phyloP scores from a whole-genome alignment of 2,113 vertebrate genomes.

The Datnioides undecimradiatus region DNA sequence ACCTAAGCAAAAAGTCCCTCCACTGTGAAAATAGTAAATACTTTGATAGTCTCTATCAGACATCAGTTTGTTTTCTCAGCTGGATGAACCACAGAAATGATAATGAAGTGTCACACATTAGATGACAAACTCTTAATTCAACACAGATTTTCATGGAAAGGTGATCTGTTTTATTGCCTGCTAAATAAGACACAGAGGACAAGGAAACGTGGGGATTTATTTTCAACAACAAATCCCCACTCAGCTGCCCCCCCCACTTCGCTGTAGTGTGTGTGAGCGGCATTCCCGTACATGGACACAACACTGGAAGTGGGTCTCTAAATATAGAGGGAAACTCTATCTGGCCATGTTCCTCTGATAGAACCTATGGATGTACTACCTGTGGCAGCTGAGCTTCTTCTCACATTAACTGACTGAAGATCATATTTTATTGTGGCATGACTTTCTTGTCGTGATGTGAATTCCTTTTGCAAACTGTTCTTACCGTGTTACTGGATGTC shows the following conservation, averaged over 20 bases:
- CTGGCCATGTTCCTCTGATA: constrained; percentile 46
- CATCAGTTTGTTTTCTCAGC: neutral
- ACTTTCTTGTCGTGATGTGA: constrained; percentile 10
- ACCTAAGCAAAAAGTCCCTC: neutral
- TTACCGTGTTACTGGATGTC: constrained; percentile 78
- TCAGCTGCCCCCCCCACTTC: constrained; percentile 41
- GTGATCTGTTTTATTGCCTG: constrained; percentile 57
- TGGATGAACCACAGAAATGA: neutral
- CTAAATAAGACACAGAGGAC: constrained; percentile 54
- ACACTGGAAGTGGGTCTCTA: constrained; percentile 63
- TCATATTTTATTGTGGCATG: constrained; percentile 40
- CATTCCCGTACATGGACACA: constrained; percentile 77
- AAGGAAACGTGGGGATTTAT: constrained; percentile 46
- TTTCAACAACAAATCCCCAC: constrained; percentile 67
- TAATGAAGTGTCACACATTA: neutral
- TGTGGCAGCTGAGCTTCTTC: constrained; percentile 32
- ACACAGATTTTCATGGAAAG: constrained; percentile 38
- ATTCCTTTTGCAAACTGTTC: constrained; percentile 39
- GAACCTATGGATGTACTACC: constrained; percentile 51
- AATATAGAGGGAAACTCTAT: constrained; percentile 75
- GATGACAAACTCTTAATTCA: constrained; percentile 3
- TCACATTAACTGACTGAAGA: constrained; percentile 26
- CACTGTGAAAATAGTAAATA: neutral
- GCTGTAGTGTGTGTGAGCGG: constrained; percentile 30
- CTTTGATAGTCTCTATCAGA: neutral